Base-by-base conservation (phyloP, 1,140 invertebrate species). In the Stegodyphus dumicola region DNA sequence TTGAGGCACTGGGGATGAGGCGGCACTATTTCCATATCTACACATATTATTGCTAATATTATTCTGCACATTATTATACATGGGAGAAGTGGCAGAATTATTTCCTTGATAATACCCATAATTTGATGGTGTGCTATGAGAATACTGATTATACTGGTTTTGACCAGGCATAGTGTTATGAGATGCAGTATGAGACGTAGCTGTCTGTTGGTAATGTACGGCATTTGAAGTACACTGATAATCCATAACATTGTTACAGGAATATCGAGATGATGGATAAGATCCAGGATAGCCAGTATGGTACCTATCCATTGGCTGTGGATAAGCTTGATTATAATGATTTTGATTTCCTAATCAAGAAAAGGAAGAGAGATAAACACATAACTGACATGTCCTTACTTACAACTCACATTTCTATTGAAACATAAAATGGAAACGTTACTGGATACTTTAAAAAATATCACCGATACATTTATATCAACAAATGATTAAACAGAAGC, bases 1-100 rank as follows among this genome's bases (percentile, higher is more conserved):
- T 85, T 85, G 81, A 77, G 81, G 81, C 81, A 85, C 60, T 75
- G 81, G 65, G 11, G 74, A 75, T 69, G 81, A 85, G 18, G 80
- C 75, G 33, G 80, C 80, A 85, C 65, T 76, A n/a, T 74, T 76
- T 69, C 74, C 81, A 77, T 53, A 85, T 48, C 71, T 73, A 77
- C 74, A 85, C 64, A 76, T 48, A 85, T 85, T 77, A 60, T 60
- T 71, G 74, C 51, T 85, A 13, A 56, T n/a, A 53, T 48, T 77
- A 49, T 76, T 66, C 51, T 64, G 51, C 51, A 69, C 49, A 17
- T 33, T 84, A 48, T 85, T 85, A 76, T 69, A 85, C 52, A 48
- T 74, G 52, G 70, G 53, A 60, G 17, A 49, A 66, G 17, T 9
- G 15, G 81, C 18, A 17, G 81, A 54, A 77, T 85, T 85, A 70